Evolutionary conservation across 1,140 invertebrate genomes (phyloP).

Genomic region (Leptinotarsa undecemlineata): DNA sequence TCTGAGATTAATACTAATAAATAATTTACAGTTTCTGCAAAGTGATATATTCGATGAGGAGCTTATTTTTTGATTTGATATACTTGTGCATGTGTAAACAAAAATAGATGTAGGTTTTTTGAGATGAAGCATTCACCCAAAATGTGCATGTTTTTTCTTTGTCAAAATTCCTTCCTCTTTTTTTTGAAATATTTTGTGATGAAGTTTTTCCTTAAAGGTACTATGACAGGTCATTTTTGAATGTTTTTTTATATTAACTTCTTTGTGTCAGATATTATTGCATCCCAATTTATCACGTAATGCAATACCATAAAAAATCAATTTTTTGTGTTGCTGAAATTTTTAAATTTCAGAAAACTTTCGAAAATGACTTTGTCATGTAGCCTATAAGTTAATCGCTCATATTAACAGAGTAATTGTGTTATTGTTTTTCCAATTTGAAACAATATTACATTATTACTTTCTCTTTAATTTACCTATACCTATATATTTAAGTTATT

Average conservation of each 20-base stretch:
- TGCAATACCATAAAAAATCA: neutral
- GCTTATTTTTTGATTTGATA: slow-evolving; percentile 26
- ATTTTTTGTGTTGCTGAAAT: neutral
- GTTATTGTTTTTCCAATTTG: neutral
- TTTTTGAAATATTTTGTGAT: neutral
- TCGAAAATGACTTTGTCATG: neutral
- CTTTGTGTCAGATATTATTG: too few species aligned
- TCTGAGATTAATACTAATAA: slow-evolving; percentile 15
- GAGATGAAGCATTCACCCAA: neutral
- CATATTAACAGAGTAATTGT: neutral
- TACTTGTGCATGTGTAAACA: slow-evolving; percentile 1
- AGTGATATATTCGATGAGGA: slow-evolving; percentile 15
- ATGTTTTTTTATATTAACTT: neutral
- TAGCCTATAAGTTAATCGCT: neutral
- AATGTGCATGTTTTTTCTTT: neutral
- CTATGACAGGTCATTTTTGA: neutral
- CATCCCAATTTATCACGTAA: too few species aligned
- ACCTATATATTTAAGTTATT: neutral
- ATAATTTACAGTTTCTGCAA: slow-evolving; percentile 10
- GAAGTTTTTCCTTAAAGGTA: neutral
- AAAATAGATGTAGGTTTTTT: slow-evolving; percentile 2
- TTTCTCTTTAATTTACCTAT: neutral
- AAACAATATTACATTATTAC: neutral
- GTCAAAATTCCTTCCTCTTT: neutral
- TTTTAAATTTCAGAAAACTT: neutral